Evolutionary conservation across 1,140 invertebrate species (phyloP).

Genomic region (Lasioglossum baleicum): DNA sequence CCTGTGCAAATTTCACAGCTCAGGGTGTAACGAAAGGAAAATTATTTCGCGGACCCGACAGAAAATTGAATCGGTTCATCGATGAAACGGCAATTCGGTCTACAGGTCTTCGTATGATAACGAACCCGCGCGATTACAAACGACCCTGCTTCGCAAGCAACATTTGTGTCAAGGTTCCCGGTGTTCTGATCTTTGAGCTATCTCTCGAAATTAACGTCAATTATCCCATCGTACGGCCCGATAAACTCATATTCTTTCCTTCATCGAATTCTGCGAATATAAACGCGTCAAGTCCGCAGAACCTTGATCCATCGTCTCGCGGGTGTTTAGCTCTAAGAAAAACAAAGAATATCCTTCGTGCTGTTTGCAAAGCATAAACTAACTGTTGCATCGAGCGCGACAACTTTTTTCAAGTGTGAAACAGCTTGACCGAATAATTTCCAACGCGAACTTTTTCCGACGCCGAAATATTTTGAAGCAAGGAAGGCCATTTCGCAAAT

Average conservation of each 20-base stretch:
- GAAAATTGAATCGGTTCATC: neutral
- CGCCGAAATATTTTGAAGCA: neutral
- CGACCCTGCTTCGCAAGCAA: slow-evolving; percentile 31
- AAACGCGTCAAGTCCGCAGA: no score
- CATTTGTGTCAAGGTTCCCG: slow-evolving; percentile 52
- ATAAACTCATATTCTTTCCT: no score
- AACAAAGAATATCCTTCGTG: no score
- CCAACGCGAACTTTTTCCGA: neutral
- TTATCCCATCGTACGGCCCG: no score
- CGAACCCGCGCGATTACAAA: slow-evolving; percentile 14
- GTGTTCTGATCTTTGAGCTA: neutral
- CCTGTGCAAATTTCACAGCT: neutral
- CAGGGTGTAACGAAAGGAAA: slow-evolving; percentile 11
- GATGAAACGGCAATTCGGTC: neutral
- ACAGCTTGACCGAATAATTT: no score
- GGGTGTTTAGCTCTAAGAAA: no score
- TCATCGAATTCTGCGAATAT: no score
- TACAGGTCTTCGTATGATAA: neutral
- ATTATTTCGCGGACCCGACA: neutral
- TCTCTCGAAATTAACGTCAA: neutral
- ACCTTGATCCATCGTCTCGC: no score
- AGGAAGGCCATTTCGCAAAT: neutral
- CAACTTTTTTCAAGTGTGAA: no score
- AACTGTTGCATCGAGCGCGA: no score
- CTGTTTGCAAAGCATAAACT: no score